These are phyloP conservation scores for Catharus bicknelli DNA, from an alignment of 2,113 vertebrate genomes.

Conservation along the genomic window DNA sequence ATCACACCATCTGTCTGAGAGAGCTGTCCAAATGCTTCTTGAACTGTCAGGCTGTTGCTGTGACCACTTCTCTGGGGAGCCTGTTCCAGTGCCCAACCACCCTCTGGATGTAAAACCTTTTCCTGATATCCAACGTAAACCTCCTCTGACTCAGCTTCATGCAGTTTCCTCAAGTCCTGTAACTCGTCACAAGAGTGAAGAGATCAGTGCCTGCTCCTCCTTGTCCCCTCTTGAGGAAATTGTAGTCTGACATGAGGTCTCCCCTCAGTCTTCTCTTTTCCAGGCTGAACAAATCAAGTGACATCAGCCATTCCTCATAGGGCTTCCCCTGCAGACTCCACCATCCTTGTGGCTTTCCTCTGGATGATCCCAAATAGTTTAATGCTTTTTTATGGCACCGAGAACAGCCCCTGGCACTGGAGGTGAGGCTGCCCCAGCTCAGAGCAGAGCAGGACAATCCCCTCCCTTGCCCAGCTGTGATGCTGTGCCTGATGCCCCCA, in stretches of 20 bases:
- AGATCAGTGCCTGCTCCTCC: background rate
- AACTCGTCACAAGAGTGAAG: background rate
- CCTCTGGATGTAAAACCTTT: background rate
- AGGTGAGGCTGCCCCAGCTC: too few relatives aligned
- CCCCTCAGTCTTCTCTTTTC: background rate
- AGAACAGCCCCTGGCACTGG: too few relatives aligned
- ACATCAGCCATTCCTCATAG: background rate
- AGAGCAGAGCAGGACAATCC: background rate
- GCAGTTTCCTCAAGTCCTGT: background rate
- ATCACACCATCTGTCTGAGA: background rate
- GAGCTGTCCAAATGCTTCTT: background rate
- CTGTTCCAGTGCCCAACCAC: background rate
- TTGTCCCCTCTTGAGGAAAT: rapidly evolving
- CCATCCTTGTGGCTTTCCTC: background rate
- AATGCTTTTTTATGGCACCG: background rate
- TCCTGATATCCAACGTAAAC: background rate
- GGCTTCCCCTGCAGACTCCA: background rate
- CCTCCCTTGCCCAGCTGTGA: background rate
- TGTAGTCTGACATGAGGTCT: background rate
- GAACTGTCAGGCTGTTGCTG: background rate
- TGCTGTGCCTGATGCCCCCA: background rate
- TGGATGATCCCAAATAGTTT: background rate
- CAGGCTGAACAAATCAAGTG: background rate
- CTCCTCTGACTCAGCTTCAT: background rate
- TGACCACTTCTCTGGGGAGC: background rate